These are phyloP conservation scores for Spialia ferax DNA, from an alignment of 2,888 invertebrate species.

Conservation along the genomic window DNA sequence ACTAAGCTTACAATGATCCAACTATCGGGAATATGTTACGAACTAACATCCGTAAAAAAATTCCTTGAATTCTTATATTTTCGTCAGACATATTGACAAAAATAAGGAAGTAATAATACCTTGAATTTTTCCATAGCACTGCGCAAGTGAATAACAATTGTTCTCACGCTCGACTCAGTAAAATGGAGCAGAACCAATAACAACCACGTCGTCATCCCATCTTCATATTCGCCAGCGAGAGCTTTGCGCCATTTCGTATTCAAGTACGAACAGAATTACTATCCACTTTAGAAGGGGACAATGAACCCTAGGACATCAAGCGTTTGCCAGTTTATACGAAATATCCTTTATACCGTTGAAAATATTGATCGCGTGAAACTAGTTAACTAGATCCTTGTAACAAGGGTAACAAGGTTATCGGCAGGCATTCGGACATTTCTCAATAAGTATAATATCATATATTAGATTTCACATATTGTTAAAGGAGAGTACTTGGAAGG, in stretches of 20 bases:
- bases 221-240: slow-evolving; percentile 44
- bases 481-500: no score
- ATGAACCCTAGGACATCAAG: slow-evolving; percentile 46
- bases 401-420: background rate
- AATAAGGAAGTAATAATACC: slow-evolving; percentile 5
- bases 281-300: slow-evolving; percentile 50
- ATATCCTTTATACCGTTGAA: slow-evolving; percentile 20
- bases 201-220: slow-evolving; percentile 39
- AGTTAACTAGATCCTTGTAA: background rate
- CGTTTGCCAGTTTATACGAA: slow-evolving; percentile 28
- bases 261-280: slow-evolving; percentile 45
- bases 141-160: background rate
- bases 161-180: slow-evolving; percentile 1
- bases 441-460: background rate
- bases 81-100: background rate
- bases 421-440: background rate
- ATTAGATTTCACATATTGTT: no score
- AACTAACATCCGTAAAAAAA: no score
- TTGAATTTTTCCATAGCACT: background rate
- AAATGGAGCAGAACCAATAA: slow-evolving; percentile 17
- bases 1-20: no score
- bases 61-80: background rate
- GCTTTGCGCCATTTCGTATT: slow-evolving; percentile 60
- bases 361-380: background rate
- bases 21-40: no score